Conservation (phyloP, 2,797 vertebrate species). For the Spinus olivaceus region DNA sequence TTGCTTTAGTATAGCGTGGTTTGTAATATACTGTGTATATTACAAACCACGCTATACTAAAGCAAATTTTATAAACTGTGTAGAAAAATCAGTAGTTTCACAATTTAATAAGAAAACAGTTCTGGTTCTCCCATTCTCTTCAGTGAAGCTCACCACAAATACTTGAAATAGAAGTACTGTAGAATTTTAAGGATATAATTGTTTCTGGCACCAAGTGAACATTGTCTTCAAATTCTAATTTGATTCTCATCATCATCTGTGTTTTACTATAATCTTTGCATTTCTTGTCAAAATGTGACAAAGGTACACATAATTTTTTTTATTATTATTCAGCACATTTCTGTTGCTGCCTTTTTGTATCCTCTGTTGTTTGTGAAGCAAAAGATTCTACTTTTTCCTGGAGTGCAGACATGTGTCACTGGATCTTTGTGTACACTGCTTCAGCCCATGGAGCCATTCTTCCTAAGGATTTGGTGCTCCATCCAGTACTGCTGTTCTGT, state of each 20-base stretch:
- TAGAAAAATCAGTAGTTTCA: background rate
- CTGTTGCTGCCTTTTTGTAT: background rate
- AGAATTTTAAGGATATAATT: background rate
- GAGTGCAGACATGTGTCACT: background rate
- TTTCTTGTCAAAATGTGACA: slow-evolving; percentile 12
- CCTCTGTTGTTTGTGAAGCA: background rate
- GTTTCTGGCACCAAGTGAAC: background rate
- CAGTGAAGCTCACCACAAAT: background rate
- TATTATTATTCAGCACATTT: background rate
- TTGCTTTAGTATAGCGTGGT: background rate
- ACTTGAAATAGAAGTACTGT: background rate
- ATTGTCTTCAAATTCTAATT: background rate
- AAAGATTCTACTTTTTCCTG: background rate
- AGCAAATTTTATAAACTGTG: background rate
- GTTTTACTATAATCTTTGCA: background rate
- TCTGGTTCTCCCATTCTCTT: background rate
- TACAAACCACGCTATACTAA: too few species aligned
- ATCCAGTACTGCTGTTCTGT: background rate
- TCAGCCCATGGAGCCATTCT: background rate
- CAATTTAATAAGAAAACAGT: background rate
- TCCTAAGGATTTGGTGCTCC: background rate
- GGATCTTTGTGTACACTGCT: background rate
- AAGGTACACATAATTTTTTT: background rate
- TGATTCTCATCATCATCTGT: background rate
- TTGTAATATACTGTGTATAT: background rate